These are phyloP conservation scores for Orius insidiosus DNA, from an alignment of 1,140 invertebrate species.

Conservation along the genomic window DNA sequence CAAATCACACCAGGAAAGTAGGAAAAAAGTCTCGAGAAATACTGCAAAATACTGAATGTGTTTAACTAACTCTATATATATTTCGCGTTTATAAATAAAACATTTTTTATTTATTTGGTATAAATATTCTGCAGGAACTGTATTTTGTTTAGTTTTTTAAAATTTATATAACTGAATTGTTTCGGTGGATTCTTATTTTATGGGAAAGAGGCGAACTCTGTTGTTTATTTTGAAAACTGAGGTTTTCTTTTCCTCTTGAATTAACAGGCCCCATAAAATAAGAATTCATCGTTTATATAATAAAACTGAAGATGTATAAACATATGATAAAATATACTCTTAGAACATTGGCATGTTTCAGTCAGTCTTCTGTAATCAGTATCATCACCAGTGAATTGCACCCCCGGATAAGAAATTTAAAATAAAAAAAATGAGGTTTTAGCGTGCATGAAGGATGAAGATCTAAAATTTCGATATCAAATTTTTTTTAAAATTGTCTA, in stretches of 20 bases:
- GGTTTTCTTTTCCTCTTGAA: no score
- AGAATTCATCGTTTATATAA: constrained; percentile 9
- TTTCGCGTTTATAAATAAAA: constrained; percentile 18
- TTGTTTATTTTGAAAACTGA: no score
- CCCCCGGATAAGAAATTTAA: neutral
- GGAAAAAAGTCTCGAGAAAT: constrained; percentile 8
- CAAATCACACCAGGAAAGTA: constrained; percentile 4
- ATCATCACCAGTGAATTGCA: constrained; percentile 9
- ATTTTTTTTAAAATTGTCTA: neutral
- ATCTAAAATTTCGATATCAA: constrained; percentile 2
- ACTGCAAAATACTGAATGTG: constrained; percentile 20
- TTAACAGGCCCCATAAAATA: neutral
- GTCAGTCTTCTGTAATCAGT: constrained; percentile 20
- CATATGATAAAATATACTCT: constrained; percentile 18
- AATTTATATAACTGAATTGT: constrained; percentile 7
- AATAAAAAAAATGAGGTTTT: neutral
- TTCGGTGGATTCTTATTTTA: no score
- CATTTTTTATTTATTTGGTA: constrained; percentile 17
- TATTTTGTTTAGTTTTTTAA: constrained; percentile 16
- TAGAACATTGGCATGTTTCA: constrained; percentile 21
- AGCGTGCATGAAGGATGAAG: no score
- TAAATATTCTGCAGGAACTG: constrained; percentile 21
- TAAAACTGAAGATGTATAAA: constrained; percentile 17
- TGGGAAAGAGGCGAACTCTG: no score
- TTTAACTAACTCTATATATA: constrained; percentile 15